Conservation (phyloP, 2,113 vertebrate species). For the Hippocampus barbouri region DNA sequence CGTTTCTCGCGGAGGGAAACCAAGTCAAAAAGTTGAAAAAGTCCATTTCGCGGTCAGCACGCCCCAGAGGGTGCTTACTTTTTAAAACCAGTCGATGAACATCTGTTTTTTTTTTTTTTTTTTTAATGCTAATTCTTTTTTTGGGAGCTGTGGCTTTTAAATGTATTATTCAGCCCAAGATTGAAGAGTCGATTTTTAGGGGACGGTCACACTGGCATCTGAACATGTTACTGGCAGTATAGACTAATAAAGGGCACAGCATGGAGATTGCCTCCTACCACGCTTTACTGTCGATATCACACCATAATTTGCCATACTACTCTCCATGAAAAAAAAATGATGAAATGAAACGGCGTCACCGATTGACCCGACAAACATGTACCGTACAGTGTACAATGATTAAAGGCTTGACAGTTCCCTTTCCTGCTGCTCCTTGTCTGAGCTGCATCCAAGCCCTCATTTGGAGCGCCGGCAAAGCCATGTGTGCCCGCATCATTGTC, state of each 20-base stretch:
- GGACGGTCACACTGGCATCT: constrained; percentile 27
- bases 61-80: constrained; percentile 47
- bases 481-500: constrained; percentile 42
- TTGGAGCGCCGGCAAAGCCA: constrained; percentile 23
- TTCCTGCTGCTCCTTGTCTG: constrained; percentile 11
- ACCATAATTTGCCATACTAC: neutral
- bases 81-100: constrained; percentile 56
- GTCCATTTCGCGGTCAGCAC: constrained; percentile 55
- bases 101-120: constrained; percentile 45
- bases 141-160: constrained; percentile 43
- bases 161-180: constrained; percentile 39
- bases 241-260: constrained; percentile 19
- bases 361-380: neutral
- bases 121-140: constrained; percentile 59
- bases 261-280: constrained; percentile 9
- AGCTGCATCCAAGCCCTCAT: constrained; percentile 18
- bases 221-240: constrained; percentile 25
- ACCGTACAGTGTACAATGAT: constrained; percentile 3
- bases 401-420: constrained; percentile 21
- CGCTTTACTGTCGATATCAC: neutral
- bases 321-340: neutral
- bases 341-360: neutral
- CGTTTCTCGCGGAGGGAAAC: constrained; percentile 24
- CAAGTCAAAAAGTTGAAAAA: constrained; percentile 54
- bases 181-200: constrained; percentile 35